These are phyloP conservation scores for Rugalucina vietnamica DNA, from an alignment of 2,888 invertebrate genomes.

Conservation along the genomic window DNA sequence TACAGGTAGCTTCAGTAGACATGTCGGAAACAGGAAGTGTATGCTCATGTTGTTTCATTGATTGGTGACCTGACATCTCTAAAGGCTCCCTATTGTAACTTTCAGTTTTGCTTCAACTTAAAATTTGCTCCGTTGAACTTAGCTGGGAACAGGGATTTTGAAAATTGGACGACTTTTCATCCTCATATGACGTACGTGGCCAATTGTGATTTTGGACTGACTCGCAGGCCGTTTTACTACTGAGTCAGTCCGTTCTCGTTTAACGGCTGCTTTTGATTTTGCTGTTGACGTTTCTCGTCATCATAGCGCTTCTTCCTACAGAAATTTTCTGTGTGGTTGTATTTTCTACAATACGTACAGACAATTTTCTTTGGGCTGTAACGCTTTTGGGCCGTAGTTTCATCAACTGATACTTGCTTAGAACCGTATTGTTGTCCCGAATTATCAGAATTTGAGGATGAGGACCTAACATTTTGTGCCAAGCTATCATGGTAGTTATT, in stretches of 20 bases:
- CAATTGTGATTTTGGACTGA: not conserved
- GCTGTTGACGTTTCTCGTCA: not conserved
- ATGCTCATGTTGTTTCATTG: not conserved
- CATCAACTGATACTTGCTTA: not conserved
- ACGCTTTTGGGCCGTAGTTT: not conserved
- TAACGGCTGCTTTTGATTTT: not conserved
- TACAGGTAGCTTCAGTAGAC: not conserved
- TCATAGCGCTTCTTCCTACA: not conserved
- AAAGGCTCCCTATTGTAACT: not conserved
- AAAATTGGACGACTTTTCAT: not conserved
- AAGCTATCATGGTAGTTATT: not conserved
- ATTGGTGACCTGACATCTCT: not conserved
- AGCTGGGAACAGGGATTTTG: not conserved
- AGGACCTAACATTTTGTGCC: not conserved
- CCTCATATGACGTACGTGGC: not conserved
- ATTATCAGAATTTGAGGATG: not conserved
- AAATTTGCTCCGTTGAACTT: not conserved
- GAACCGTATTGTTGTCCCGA: not conserved
- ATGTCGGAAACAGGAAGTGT: not conserved
- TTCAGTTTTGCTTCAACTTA: not conserved
- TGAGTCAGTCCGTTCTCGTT: conserved; percentile 1
- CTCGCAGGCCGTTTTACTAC: not conserved
- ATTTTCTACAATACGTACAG: not conserved
- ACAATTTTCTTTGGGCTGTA: not conserved
- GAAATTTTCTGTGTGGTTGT: not conserved